phyloP scores from a whole-genome alignment of 2,888 invertebrate genomes.

The Rhamphomyia laevipes region DNA sequence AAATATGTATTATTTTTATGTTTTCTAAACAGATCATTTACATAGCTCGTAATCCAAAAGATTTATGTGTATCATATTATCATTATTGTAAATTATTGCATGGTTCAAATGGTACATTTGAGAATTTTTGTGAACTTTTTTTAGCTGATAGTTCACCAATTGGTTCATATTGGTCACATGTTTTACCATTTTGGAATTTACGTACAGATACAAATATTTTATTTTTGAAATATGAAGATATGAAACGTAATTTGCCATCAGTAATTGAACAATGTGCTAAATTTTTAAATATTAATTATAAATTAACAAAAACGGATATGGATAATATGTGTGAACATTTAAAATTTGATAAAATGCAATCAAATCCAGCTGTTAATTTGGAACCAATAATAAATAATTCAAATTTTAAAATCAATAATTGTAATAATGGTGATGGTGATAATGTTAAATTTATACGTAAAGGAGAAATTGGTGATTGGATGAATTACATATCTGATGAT shows the following conservation, averaged over 20 bases:
- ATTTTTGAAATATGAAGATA: constrained; percentile 71
- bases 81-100: constrained; percentile 68
- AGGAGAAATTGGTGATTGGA: constrained; percentile 67
- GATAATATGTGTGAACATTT: constrained; percentile 58
- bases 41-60: constrained; percentile 80
- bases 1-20: background rate
- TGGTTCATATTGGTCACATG: constrained; percentile 55
- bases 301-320: constrained; percentile 53
- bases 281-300: constrained; percentile 44
- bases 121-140: constrained; percentile 65
- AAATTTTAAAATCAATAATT: constrained; percentile 11
- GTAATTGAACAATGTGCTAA: constrained; percentile 55
- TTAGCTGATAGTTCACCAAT: constrained; percentile 52
- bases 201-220: constrained; percentile 59
- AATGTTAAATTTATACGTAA: constrained; percentile 59
- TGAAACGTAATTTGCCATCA: constrained; percentile 58
- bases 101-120: constrained; percentile 49
- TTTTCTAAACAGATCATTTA: constrained; percentile 57
- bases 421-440: constrained; percentile 17
- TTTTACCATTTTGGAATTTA: constrained; percentile 55
- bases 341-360: constrained; percentile 70
- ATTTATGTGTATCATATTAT: constrained; percentile 79
- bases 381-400: constrained; percentile 46
- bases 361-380: constrained; percentile 66
- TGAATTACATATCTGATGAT: constrained; percentile 62